Evolutionary conservation across 2,113 vertebrate genomes (phyloP), one percentile per base, ranked within the genome.

Genomic region (Poicephalus meyeri): DNA sequence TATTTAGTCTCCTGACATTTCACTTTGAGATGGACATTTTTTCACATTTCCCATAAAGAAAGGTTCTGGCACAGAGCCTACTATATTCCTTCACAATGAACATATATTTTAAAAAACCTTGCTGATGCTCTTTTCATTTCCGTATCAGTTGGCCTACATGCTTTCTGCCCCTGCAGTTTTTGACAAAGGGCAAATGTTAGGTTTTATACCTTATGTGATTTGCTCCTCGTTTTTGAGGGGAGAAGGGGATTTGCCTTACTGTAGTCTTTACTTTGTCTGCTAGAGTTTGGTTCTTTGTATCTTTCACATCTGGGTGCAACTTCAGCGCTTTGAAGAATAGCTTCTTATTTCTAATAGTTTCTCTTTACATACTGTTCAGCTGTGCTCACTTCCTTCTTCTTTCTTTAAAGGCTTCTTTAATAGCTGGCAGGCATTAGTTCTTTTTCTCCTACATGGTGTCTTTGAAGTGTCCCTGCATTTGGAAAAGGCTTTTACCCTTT

Each of bases 381-480:
- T 89, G 66, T 65, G 44, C 74, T 80, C 33, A 17, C 68, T 82
- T 95, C 63, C 58, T 89, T 88, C 86, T 93, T 53, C 29, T 86
- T 21, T 11, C 66, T 93, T 83, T 77, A 65, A 92, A 93, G 63
- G 69, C 0, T 0, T 80, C 55, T 78, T 85, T 92, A 72, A 65
- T 80, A 93, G 53, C 93, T 92, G 33, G 21, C 49, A 88, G 53
- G 20, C 91, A 37, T 55, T 39, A 31, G 31, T 1, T 72, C 65
- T 83, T 94, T 66, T 60, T 85, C 20, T 90, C 29, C 23, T 76
- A 7, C 9, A 1, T 64, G 13, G 8, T 82, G 7, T 80, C 82
- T 93, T 91, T 88, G 83, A 91, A 92, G 64, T 56, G 46, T 61
- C 58, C 63, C 37, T 93, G 58, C 58, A 28, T 86, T 91, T 82